Percentiles rank a stretch among this genome's conserved stretches.
Conservation (phyloP, 2,888 invertebrate species). For the Lasioglossum oenotherae region DNA sequence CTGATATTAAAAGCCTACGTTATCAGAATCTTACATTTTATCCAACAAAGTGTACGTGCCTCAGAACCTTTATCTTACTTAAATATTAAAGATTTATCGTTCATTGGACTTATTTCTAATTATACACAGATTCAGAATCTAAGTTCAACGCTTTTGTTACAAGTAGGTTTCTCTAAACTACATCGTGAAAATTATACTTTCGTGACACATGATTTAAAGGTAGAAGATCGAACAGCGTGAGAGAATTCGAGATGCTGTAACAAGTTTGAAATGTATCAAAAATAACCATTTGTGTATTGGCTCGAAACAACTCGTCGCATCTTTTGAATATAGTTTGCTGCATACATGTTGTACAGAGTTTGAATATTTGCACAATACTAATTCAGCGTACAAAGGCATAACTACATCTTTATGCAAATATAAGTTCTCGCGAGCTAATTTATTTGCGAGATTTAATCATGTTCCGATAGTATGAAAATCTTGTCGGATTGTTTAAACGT, state of each 20-base stretch:
- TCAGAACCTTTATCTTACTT: not conserved
- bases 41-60: not conserved
- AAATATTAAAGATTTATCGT: not conserved
- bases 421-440: not conserved
- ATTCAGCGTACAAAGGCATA: not conserved
- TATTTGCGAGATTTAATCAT: not conserved
- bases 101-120: not conserved
- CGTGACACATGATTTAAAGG: too few species aligned
- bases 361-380: not conserved
- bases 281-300: too few species aligned
- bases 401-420: not conserved
- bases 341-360: too few species aligned
- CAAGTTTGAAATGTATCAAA: too few species aligned
- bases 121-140: not conserved
- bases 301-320: too few species aligned
- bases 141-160: not conserved
- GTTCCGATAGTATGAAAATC: not conserved
- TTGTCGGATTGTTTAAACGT: not conserved
- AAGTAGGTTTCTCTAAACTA: not conserved
- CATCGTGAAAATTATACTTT: too few species aligned
- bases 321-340: not conserved
- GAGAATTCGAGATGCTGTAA: too few species aligned
- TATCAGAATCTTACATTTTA: not conserved
- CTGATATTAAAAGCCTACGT: not conserved
- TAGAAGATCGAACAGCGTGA: too few species aligned